These are phyloP conservation scores for Papilio gigon DNA, from an alignment of 2,888 invertebrate genomes.

Conservation along the genomic window DNA sequence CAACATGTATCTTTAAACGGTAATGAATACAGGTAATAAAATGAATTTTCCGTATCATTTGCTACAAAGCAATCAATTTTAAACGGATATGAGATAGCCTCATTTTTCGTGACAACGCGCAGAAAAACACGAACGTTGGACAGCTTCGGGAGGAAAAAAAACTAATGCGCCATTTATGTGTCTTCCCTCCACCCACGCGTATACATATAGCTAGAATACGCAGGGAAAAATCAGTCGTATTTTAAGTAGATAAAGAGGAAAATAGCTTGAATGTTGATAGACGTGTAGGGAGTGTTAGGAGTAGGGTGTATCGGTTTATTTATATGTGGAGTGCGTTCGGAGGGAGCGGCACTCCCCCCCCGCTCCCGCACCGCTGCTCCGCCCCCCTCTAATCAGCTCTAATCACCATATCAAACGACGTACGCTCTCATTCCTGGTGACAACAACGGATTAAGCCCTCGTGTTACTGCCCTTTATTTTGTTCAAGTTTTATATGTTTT, in stretches of 20 bases:
- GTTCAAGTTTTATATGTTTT: conserved; percentile 13
- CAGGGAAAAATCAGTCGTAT: conserved; percentile 44
- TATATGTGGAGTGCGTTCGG: conserved; percentile 77
- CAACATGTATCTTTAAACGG: neutral
- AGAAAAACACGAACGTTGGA: conserved; percentile 62
- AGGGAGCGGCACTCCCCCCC: conserved; percentile 60
- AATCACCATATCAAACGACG: conserved; percentile 83
- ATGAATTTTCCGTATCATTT: conserved; percentile 28
- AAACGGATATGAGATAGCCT: conserved; percentile 68
- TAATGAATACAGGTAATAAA: conserved; percentile 9
- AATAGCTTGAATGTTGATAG: conserved; percentile 50
- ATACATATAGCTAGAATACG: conserved; percentile 45
- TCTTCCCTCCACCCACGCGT: conserved; percentile 57
- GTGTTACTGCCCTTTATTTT: conserved; percentile 42
- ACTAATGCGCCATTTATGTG: conserved; percentile 77
- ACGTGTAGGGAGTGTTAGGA: conserved; percentile 57
- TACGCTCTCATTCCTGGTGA: conserved; percentile 77
- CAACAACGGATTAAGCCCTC: conserved; percentile 74
- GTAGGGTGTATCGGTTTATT: conserved; percentile 78
- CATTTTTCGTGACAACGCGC: conserved; percentile 75
- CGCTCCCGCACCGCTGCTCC: conserved; percentile 47
- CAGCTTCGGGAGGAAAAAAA: conserved; percentile 70
- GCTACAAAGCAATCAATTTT: conserved; percentile 59
- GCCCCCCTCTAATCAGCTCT: conserved; percentile 79
- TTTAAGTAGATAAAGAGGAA: conserved; percentile 39